Evolutionary conservation across 30 jellyfish, hydroid and myxozoan species (phyloP).

Genomic region (Sanderia malayensis): DNA sequence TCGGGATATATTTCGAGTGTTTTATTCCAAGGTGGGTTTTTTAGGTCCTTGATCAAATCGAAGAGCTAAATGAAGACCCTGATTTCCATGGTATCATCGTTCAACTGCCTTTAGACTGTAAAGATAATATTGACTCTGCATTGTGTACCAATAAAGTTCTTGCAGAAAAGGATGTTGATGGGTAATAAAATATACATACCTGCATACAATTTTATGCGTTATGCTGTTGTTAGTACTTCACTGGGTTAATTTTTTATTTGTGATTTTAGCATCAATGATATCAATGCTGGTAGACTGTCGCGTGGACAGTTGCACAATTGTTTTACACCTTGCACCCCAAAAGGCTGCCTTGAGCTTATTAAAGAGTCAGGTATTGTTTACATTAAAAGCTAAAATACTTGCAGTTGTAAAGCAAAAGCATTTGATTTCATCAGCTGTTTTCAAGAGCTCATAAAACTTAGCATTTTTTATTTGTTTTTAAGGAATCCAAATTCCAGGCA

Average conservation of each 20-base stretch:
- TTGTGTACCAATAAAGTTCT: conserved; percentile 82
- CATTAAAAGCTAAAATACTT: too few relatives aligned
- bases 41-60: conserved; percentile 68
- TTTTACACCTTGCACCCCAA: conserved; percentile 96
- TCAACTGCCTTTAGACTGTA: conserved; percentile 93
- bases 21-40: background rate
- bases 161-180: conserved; percentile 95
- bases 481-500: conserved; percentile 75
- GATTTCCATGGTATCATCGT: conserved; percentile 91
- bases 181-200: too few relatives aligned
- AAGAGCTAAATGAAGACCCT: conserved; percentile 81
- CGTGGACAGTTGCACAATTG: conserved; percentile 90
- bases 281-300: conserved; percentile 96
- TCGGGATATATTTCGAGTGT: too few relatives aligned
- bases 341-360: conserved; percentile 89
- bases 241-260: too few relatives aligned
- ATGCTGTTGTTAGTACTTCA: too few relatives aligned
- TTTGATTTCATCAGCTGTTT: too few relatives aligned
- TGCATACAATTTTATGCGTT: too few relatives aligned
- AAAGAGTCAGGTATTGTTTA: conserved; percentile 76
- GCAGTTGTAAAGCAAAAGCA: too few relatives aligned
- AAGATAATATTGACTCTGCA: conserved; percentile 74
- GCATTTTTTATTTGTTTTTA: conserved; percentile 13
- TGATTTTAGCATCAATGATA: conserved; percentile 82
- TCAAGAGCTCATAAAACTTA: too few relatives aligned